A percentile compares a stretch with the other conserved stretches of the same genome.
Evolutionary conservation across 1,140 invertebrate genomes (phyloP).

Genomic region (Pseudomyrmex gracilis): DNA sequence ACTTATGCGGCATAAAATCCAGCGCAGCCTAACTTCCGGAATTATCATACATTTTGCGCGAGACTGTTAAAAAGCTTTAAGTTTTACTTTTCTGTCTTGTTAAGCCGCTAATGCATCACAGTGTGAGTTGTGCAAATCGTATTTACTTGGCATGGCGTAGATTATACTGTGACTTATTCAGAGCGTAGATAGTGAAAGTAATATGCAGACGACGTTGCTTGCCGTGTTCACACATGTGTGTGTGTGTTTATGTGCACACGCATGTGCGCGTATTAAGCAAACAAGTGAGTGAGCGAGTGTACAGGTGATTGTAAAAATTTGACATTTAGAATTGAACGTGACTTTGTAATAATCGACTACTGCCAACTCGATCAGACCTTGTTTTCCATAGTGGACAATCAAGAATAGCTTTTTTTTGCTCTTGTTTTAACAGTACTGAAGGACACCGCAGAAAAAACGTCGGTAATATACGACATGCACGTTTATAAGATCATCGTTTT

Average conservation of each 20-base stretch:
- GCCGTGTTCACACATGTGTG: background rate
- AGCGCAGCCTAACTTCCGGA: too few species aligned
- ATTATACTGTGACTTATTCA: constrained; percentile 46
- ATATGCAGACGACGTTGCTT: constrained; percentile 58
- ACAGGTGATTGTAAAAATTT: constrained; percentile 67
- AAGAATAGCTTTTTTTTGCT: background rate
- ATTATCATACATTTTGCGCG: too few species aligned
- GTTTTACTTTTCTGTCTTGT: background rate
- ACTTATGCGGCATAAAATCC: too few species aligned
- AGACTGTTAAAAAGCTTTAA: constrained; percentile 12
- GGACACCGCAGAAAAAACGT: constrained; percentile 11
- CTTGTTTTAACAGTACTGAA: constrained; percentile 9
- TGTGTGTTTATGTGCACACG: background rate
- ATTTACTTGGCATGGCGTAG: background rate
- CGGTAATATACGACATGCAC: constrained; percentile 44
- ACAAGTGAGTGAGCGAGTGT: too few species aligned
- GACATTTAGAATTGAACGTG: constrained; percentile 66
- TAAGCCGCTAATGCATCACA: background rate
- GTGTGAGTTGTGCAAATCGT: background rate
- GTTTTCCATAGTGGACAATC: constrained; percentile 8
- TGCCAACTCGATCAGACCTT: background rate
- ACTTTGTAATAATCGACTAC: constrained; percentile 47
- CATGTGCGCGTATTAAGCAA: background rate
- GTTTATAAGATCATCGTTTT: constrained; percentile 32
- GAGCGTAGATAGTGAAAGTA: constrained; percentile 75